These are phyloP conservation scores for Hirtodrosophila histrioides DNA, from an alignment of 2,888 invertebrate genomes.

Conservation along the genomic window DNA sequence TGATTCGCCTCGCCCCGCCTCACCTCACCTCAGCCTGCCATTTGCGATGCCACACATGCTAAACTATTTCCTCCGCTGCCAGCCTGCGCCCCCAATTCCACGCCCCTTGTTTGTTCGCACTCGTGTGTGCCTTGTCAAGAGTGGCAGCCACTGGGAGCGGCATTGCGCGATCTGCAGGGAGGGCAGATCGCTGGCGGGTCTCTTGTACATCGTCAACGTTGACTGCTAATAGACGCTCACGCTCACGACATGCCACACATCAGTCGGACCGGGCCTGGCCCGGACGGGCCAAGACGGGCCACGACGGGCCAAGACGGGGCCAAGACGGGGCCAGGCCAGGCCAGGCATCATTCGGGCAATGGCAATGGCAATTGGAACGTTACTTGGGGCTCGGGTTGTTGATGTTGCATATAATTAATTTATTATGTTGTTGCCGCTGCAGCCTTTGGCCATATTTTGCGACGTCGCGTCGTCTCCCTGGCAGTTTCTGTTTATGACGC, in stretches of 20 bases:
- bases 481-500: constrained; percentile 58
- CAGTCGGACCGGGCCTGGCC: constrained; percentile 29
- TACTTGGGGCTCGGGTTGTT: constrained; percentile 45
- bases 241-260: constrained; percentile 72
- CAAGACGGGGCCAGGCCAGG: not conserved
- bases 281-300: constrained; percentile 3
- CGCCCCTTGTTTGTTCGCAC: constrained; percentile 75
- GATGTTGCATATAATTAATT: constrained; percentile 81
- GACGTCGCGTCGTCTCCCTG: constrained; percentile 24
- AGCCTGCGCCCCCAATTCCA: constrained; percentile 23
- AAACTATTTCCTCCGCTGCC: constrained; percentile 57
- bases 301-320: not conserved
- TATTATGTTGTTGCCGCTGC: constrained; percentile 74
- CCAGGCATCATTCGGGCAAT: not conserved
- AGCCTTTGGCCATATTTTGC: constrained; percentile 61
- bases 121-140: constrained; percentile 67
- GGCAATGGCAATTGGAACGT: constrained; percentile 18
- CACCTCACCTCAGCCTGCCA: constrained; percentile 10
- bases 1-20: constrained; percentile 6
- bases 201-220: constrained; percentile 63
- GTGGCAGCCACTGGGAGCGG: constrained; percentile 45
- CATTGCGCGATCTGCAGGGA: constrained; percentile 28
- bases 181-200: constrained; percentile 35
- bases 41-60: constrained; percentile 72
- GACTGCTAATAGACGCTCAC: constrained; percentile 76